These are phyloP conservation scores for Tauraco erythrolophus DNA, from an alignment of 2,113 vertebrate species.

Conservation along the genomic window DNA sequence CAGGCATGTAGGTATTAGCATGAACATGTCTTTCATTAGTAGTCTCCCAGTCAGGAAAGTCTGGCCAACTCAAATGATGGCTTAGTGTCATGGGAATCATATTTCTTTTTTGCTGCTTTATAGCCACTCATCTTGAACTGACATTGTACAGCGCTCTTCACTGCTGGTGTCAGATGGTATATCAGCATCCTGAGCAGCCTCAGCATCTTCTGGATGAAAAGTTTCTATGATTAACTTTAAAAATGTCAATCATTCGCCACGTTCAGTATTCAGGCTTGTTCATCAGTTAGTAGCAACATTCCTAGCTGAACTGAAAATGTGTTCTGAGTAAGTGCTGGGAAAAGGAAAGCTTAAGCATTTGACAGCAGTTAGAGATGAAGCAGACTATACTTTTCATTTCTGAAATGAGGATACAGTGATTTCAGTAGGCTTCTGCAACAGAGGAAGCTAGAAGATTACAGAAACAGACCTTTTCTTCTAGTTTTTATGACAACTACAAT, in stretches of 20 bases:
- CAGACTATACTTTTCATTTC: conserved; percentile 19
- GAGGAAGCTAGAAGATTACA: background rate
- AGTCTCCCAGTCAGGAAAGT: background rate
- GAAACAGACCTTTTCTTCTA: conserved; percentile 33
- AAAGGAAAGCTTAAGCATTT: conserved; percentile 10
- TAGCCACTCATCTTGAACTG: conserved; percentile 25
- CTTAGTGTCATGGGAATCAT: background rate
- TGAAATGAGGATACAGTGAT: background rate
- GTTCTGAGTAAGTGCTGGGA: background rate
- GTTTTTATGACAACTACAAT: conserved; percentile 38
- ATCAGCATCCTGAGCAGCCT: conserved; percentile 43
- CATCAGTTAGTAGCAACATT: conserved; percentile 51
- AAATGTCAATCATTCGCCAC: background rate
- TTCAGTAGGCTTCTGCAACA: conserved; percentile 3
- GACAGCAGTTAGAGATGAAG: conserved; percentile 36
- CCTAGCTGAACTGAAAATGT: conserved; percentile 17
- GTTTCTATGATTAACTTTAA: conserved; percentile 55
- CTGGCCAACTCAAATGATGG: background rate
- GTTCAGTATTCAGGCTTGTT: conserved; percentile 49
- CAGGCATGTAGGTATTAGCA: background rate
- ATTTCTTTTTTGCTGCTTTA: conserved; percentile 1
- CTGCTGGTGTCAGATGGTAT: background rate
- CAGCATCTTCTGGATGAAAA: conserved; percentile 54
- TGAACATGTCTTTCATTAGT: background rate
- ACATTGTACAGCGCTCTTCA: background rate